These are phyloP conservation scores for Aphelocoma californica DNA, from an alignment of 2,797 vertebrate species.

Conservation along the genomic window DNA sequence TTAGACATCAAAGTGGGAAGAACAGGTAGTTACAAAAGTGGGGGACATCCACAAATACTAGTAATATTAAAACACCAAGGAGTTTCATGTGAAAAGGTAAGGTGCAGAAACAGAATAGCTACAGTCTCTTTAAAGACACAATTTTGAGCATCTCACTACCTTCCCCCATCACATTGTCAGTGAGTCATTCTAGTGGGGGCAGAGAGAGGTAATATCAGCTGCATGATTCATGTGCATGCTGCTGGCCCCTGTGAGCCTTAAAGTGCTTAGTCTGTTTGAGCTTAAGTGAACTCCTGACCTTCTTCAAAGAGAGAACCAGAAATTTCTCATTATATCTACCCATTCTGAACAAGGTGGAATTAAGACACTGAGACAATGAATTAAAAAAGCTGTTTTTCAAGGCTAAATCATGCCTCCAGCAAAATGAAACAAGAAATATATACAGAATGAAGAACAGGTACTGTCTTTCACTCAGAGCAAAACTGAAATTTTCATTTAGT, in stretches of 20 bases:
- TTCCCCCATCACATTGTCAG: background rate
- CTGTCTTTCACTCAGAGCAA: background rate
- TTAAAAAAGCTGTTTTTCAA: conserved; percentile 4
- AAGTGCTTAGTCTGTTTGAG: background rate
- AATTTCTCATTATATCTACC: background rate
- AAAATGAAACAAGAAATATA: conserved; percentile 14
- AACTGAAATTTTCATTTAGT: conserved; percentile 38
- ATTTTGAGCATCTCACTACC: background rate
- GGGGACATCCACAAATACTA: background rate
- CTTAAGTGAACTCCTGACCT: conserved; percentile 14
- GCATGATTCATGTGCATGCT: background rate
- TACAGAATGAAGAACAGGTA: background rate
- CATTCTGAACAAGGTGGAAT: conserved; percentile 5
- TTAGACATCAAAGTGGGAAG: background rate
- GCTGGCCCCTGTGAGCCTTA: background rate
- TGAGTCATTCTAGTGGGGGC: background rate
- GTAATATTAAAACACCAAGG: background rate
- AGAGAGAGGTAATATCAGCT: background rate
- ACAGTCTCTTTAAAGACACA: background rate
- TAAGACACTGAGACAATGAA: background rate
- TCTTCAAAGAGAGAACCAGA: background rate
- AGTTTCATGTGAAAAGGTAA: background rate
- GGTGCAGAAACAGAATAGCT: background rate
- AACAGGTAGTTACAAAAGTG: background rate
- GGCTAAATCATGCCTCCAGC: conserved; percentile 19